These are phyloP conservation scores for Luehdorfia chinensis DNA, from an alignment of 1,140 invertebrate genomes.

Conservation along the genomic window DNA sequence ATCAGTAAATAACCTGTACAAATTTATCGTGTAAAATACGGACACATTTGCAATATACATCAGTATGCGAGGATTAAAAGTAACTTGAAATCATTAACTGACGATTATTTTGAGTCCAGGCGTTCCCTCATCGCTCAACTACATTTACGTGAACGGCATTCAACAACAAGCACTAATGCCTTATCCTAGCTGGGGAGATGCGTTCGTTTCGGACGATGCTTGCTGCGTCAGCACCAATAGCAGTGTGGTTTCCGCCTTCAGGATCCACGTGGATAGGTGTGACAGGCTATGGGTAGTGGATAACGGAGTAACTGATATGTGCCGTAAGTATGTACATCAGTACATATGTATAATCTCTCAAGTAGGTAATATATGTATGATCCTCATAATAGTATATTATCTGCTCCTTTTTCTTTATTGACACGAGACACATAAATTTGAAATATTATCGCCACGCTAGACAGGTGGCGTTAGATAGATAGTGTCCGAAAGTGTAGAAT, in stretches of 20 bases:
- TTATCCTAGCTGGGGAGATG: slow-evolving; percentile 84
- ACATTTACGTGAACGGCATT: slow-evolving; percentile 61
- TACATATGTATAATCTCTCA: too few relatives aligned
- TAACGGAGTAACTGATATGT: slow-evolving; percentile 79
- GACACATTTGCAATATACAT: too few relatives aligned
- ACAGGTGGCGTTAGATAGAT: too few relatives aligned
- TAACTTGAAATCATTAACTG: too few relatives aligned
- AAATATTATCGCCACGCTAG: too few relatives aligned
- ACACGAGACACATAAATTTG: too few relatives aligned
- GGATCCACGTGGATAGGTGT: slow-evolving; percentile 79
- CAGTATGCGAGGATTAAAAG: too few relatives aligned
- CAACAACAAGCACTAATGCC: slow-evolving; percentile 80
- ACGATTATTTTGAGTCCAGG: slow-evolving; percentile 37
- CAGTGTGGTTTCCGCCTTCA: slow-evolving; percentile 75
- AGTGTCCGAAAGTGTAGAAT: too few relatives aligned
- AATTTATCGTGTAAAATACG: too few relatives aligned
- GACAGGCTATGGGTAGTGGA: slow-evolving; percentile 82
- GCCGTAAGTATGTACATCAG: slow-evolving; percentile 54
- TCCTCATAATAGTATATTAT: not conserved
- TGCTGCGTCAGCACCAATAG: slow-evolving; percentile 38
- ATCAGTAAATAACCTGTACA: too few relatives aligned
- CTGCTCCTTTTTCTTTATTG: too few relatives aligned
- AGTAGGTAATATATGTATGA: not conserved
- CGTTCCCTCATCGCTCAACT: slow-evolving; percentile 76
- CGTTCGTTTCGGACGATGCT: slow-evolving; percentile 69